Evolutionary conservation across 2,888 invertebrate species (phyloP).

Genomic region (Aporophyla lueneburgensis): DNA sequence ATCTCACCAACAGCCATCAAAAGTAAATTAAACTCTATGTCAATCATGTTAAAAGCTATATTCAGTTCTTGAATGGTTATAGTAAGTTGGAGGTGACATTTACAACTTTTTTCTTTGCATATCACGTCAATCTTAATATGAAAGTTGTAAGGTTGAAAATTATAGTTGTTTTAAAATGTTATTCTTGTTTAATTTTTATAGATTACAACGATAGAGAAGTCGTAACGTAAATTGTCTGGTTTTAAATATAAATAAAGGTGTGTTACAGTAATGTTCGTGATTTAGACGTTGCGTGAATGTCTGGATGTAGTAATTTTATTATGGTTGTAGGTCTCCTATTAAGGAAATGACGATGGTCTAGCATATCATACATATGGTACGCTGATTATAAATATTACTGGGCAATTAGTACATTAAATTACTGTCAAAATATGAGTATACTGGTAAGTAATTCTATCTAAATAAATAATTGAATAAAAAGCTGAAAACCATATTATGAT

Average conservation of each 20-base stretch:
- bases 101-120: conserved; percentile 65
- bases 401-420: background rate
- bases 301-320: conserved; percentile 38
- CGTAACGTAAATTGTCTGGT: conserved; percentile 75
- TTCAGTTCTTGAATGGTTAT: conserved; percentile 20
- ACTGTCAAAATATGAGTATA: background rate
- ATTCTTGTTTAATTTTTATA: conserved; percentile 71
- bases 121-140: conserved; percentile 70
- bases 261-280: conserved; percentile 58
- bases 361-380: background rate
- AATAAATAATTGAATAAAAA: too few relatives aligned
- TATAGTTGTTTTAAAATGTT: conserved; percentile 63
- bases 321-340: background rate
- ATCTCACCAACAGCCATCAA: conserved; percentile 4
- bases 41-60: conserved; percentile 10
- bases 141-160: conserved; percentile 68
- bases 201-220: conserved; percentile 74
- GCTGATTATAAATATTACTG: background rate
- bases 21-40: conserved; percentile 49
- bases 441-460: too few relatives aligned
- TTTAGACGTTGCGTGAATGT: conserved; percentile 58
- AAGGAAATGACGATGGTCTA: background rate
- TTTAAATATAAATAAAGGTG: conserved; percentile 62
- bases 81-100: conserved; percentile 50
- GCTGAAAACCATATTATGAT: too few relatives aligned